These are phyloP conservation scores for Lymantria monacha DNA, from an alignment of 2,888 invertebrate genomes.

Conservation along the genomic window DNA sequence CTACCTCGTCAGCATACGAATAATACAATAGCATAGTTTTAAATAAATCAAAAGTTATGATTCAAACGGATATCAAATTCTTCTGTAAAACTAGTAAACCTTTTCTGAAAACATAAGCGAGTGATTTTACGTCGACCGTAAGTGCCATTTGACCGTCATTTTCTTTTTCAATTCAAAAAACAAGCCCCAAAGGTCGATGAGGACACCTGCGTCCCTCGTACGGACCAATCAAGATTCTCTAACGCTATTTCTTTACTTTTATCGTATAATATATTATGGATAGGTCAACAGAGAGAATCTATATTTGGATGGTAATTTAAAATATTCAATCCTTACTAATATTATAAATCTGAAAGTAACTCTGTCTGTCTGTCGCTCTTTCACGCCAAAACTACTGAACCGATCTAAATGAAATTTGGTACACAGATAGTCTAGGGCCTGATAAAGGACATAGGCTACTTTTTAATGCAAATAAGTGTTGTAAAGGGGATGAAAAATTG, in stretches of 20 bases:
- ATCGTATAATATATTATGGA: conserved; percentile 18
- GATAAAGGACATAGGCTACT: too few species aligned
- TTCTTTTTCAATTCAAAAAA: conserved; percentile 65
- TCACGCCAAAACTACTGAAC: too few species aligned
- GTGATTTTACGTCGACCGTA: conserved; percentile 52
- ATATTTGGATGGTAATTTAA: background rate
- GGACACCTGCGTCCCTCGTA: conserved; percentile 53
- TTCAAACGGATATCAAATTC: background rate
- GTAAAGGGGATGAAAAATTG: too few species aligned
- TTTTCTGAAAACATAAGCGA: conserved; percentile 51
- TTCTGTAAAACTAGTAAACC: conserved; percentile 30
- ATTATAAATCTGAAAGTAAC: too few species aligned
- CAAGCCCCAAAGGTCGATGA: conserved; percentile 55
- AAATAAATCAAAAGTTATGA: background rate
- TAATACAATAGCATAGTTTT: too few species aligned
- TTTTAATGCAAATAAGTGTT: too few species aligned
- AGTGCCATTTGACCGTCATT: conserved; percentile 64
- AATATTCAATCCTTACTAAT: too few species aligned
- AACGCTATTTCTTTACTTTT: conserved; percentile 20
- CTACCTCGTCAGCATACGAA: too few species aligned
- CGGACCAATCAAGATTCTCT: conserved; percentile 33
- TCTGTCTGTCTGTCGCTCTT: too few species aligned
- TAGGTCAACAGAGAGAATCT: background rate
- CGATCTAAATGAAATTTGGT: too few species aligned
- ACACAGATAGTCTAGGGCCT: too few species aligned